These are phyloP conservation scores for Styela clava DNA, from an alignment of 23 tunicate genomes.

Conservation along the genomic window DNA sequence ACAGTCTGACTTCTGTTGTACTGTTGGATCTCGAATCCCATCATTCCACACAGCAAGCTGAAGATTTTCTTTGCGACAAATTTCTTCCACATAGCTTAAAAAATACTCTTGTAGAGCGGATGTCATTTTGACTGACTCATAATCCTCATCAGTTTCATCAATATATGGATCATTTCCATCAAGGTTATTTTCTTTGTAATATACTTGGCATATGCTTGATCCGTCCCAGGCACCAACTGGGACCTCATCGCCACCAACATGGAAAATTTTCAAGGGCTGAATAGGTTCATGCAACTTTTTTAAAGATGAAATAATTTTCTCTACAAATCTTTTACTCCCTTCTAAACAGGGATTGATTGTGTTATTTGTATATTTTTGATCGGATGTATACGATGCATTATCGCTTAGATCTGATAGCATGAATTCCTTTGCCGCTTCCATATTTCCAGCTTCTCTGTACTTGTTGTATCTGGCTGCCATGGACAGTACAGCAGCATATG, in stretches of 20 bases:
- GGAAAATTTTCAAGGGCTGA: slow-evolving; percentile 64
- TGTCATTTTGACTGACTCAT: slow-evolving; percentile 1
- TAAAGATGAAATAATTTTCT: slow-evolving; percentile 33
- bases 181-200: not conserved
- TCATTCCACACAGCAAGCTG: slow-evolving; percentile 82
- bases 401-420: slow-evolving; percentile 52
- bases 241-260: slow-evolving; percentile 90
- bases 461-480: slow-evolving; percentile 56
- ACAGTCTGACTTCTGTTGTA: not conserved
- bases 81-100: slow-evolving; percentile 39
- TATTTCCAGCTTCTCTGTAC: slow-evolving; percentile 22
- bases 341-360: slow-evolving; percentile 72
- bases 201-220: slow-evolving; percentile 46
- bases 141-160: slow-evolving; percentile 1
- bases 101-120: slow-evolving; percentile 65
- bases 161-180: not conserved
- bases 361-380: slow-evolving; percentile 60
- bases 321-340: slow-evolving; percentile 52
- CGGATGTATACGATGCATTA: slow-evolving; percentile 47
- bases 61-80: slow-evolving; percentile 38
- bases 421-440: slow-evolving; percentile 45
- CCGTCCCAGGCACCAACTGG: slow-evolving; percentile 62
- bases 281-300: slow-evolving; percentile 48
- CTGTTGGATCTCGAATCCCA: slow-evolving; percentile 40
- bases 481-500: slow-evolving; percentile 74